phyloP scores from a whole-genome alignment of 1,140 invertebrate species.

The Apis laboriosa region DNA sequence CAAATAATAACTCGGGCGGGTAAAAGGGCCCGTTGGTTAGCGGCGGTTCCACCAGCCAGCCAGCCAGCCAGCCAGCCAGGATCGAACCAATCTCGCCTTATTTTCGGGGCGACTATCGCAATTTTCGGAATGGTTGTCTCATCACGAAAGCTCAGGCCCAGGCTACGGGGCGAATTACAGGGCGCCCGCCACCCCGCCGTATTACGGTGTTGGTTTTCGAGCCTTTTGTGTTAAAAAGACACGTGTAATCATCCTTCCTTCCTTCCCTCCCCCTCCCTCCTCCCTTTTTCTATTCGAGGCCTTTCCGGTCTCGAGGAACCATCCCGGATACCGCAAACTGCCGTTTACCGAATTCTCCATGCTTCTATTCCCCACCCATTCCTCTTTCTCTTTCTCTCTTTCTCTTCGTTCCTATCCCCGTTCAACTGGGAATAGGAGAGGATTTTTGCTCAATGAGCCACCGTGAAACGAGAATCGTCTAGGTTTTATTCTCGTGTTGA shows the following conservation, averaged over 20 bases:
- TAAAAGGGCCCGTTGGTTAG: constrained; percentile 45
- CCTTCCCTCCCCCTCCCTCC: background rate
- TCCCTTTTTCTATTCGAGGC: background rate
- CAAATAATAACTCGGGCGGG: constrained; percentile 76
- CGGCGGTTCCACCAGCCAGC: constrained; percentile 40
- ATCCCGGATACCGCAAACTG: constrained; percentile 38
- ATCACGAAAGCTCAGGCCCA: constrained; percentile 65
- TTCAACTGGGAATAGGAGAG: too few relatives aligned
- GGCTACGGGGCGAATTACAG: constrained; percentile 77
- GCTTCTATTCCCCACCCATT: constrained; percentile 17
- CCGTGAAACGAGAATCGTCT: background rate
- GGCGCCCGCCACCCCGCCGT: constrained; percentile 76
- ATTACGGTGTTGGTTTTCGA: constrained; percentile 82
- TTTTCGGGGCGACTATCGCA: constrained; percentile 75
- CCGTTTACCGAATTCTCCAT: constrained; percentile 33
- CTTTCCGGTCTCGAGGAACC: constrained; percentile 33
- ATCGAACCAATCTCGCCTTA: constrained; percentile 71
- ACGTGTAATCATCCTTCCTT: constrained; percentile 77
- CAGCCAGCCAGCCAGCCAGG: constrained; percentile 26
- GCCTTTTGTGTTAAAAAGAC: constrained; percentile 82
- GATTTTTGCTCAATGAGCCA: background rate
- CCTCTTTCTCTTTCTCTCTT: background rate
- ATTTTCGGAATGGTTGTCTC: constrained; percentile 81
- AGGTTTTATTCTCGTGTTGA: too few relatives aligned
- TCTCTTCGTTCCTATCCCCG: background rate